phyloP scores from a whole-genome alignment of 2,113 vertebrate species.

The Loxodonta africana region DNA sequence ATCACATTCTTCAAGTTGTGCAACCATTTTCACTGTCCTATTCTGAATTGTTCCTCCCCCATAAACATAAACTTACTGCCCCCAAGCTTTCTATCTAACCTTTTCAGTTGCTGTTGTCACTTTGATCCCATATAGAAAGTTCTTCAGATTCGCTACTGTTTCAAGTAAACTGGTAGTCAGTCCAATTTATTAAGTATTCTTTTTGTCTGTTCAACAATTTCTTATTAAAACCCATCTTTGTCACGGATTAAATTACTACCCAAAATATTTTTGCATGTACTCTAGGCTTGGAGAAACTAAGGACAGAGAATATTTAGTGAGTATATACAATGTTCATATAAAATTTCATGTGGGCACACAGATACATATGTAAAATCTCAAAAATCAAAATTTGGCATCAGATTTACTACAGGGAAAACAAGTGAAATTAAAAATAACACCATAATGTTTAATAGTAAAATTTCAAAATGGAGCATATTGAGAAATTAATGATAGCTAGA shows the following conservation, averaged over 20 bases:
- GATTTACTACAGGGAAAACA: neutral
- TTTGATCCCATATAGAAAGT: neutral
- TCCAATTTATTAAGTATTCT: neutral
- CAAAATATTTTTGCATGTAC: neutral
- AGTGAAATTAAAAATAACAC: neutral
- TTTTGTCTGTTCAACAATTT: neutral
- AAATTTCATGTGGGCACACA: neutral
- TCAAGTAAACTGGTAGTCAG: neutral
- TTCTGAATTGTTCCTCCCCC: neutral
- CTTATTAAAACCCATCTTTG: neutral
- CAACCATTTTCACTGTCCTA: neutral
- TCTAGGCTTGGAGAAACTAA: neutral
- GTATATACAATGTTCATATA: neutral
- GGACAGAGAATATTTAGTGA: neutral
- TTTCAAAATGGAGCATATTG: neutral
- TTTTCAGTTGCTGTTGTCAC: neutral
- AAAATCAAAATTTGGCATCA: neutral
- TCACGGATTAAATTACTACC: neutral
- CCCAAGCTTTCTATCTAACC: neutral
- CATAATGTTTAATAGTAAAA: slow-evolving; percentile 27
- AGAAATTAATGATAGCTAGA: neutral
- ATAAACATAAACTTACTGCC: neutral
- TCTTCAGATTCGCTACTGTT: neutral
- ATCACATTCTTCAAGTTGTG: neutral
- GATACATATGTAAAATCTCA: neutral